phyloP scores from a whole-genome alignment of 2,888 invertebrate genomes.

The Parnassius orleans region DNA sequence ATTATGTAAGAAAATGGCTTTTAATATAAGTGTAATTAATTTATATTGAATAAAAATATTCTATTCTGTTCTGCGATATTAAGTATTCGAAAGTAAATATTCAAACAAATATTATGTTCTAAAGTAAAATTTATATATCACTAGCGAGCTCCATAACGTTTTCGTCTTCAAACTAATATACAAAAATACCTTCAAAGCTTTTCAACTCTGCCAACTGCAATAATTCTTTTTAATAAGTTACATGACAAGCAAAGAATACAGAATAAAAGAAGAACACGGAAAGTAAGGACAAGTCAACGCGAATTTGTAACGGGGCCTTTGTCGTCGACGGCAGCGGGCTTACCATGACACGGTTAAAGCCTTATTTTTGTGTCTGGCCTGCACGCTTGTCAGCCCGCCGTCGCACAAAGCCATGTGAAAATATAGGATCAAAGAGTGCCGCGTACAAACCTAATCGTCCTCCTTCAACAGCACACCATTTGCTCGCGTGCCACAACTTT shows the following conservation, averaged over 20 bases:
- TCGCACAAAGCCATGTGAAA: slow-evolving; percentile 78
- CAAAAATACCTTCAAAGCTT: slow-evolving; percentile 10
- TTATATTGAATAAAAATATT: too few species aligned
- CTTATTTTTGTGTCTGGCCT: slow-evolving; percentile 79
- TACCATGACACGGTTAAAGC: slow-evolving; percentile 79
- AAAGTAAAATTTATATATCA: too few species aligned
- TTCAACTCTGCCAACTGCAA: slow-evolving; percentile 7
- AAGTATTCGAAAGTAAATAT: too few species aligned
- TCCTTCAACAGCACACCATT: slow-evolving; percentile 30
- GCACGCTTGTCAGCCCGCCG: slow-evolving; percentile 76
- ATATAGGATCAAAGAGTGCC: slow-evolving; percentile 77
- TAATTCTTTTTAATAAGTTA: slow-evolving; percentile 21
- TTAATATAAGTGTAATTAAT: too few species aligned
- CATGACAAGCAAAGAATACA: slow-evolving; percentile 11
- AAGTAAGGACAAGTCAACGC: slow-evolving; percentile 67
- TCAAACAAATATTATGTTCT: too few species aligned
- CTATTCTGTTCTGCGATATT: too few species aligned
- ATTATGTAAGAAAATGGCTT: too few species aligned
- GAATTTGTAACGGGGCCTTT: slow-evolving; percentile 77
- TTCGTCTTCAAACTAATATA: not conserved
- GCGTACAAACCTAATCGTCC: slow-evolving; percentile 45
- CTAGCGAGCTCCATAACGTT: too few species aligned
- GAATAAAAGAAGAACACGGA: slow-evolving; percentile 35
- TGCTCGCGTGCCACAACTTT: slow-evolving; percentile 10
- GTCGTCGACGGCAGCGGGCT: slow-evolving; percentile 76